Evolutionary conservation across 2,888 invertebrate species (phyloP), one percentile per base, ranked within the genome.

Genomic region (Halocaridina rubra): DNA sequence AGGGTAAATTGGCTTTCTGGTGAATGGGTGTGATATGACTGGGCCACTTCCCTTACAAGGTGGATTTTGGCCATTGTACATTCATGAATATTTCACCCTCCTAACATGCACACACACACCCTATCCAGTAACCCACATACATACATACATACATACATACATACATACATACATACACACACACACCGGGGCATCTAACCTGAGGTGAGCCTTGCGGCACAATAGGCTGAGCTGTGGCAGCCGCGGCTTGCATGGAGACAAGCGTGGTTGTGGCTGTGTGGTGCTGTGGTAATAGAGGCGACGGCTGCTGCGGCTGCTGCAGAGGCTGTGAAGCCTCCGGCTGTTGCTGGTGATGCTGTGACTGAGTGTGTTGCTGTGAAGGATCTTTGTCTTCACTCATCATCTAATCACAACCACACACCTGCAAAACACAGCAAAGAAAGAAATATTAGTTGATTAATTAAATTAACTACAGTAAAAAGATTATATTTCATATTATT

Each of bases 201-300:
- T 84, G 84, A 32, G 77, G 85, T 7, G 85, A 85, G 19, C 77
- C 81, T 71, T 85, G 85, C 57, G 80, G 85, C 24, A 85, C 85
- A 29, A 85, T 85, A 59, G 85, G 71, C 77, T 85, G 85, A 32
- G 57, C 77, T 39, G 85, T 29, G 16, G 81, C 77, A 29, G 80
- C 81, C 16, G 84, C 84, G 24, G 80, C 77, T 71, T 81, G 80
- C 80, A 81, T 80, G 81, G 76, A 67, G 53, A 81, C 64, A 30
- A 76, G 67, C 5, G 81, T 81, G 33, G 76, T 81, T 27, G 81
- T 64, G 27, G 59, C 61, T 24, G 59, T 67, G 16, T 0, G 67
- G 2, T 33, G 74, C 8, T 53, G 71, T 2, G 19, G 80, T 16
- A 16, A 46, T 7, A 24, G 67, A 1, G 19, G 46, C 10, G 29